Base-by-base conservation (phyloP, 2,888 invertebrate genomes). In the Macrosiphum euphorbiae region DNA sequence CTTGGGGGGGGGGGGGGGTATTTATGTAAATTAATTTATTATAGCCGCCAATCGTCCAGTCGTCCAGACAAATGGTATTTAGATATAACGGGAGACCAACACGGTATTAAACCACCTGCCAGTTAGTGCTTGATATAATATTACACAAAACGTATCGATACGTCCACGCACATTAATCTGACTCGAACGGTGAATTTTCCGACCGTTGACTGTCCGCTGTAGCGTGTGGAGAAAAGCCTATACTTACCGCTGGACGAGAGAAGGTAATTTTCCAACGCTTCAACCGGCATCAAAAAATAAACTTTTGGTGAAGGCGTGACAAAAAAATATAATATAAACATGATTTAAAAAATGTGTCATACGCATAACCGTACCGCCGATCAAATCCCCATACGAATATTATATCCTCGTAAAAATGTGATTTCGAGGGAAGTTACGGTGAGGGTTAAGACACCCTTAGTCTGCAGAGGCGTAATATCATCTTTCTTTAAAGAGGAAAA, bases 271-370 rank as follows among this genome's bases (percentile, higher is more conserved):
- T 35, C 35, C 78, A 78, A 35, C 20, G 0, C 35, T 78, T 78
- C 35, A 78, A 78, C 78, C 8, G 8, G 11, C 35, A 78, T 35
- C 20, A 35, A 78, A 35, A 78, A 35, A 78, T 35, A 35, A 78
- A 35, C 78, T 78, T 78, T 78, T 8, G 35, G 8, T 8, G 20
- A 78, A 20, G 78, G 78, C 35, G 16, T 78, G 20, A 78, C 20
- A 78, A 78, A 78, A 78, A 78, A 78, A 78, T 41, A 35, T 20
- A 78, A 78, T 58, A 58, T 58, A 67, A 78, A 78, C 20, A 78
- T 78, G 35, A 41, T 78, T 78, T 78, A 8, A 78, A 78, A 78
- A 78, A 78, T 78, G 78, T 78, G 78, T 78, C 78, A 78, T 78
- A 78, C 78, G 78, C 78, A 78, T 78, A 35, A 35, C 35, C 78